These are phyloP conservation scores for Dichetophora obliterata DNA, from an alignment of 2,888 invertebrate genomes.

Conservation along the genomic window DNA sequence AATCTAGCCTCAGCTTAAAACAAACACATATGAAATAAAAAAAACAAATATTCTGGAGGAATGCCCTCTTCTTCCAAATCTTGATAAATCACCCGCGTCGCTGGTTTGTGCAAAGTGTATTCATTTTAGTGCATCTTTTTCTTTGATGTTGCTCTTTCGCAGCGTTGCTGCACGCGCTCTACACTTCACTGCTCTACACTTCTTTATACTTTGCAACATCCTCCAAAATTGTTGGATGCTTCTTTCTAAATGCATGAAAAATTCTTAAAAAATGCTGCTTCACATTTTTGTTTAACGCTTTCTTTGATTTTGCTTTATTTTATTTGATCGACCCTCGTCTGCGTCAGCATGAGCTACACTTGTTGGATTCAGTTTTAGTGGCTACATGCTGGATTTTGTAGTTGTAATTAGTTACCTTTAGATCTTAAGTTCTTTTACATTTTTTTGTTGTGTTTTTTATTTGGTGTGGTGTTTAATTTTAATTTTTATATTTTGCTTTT, in stretches of 20 bases:
- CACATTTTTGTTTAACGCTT: neutral
- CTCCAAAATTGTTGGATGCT: too few relatives aligned
- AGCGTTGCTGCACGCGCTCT: neutral
- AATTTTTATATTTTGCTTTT: constrained; percentile 18
- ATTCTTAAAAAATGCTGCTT: neutral
- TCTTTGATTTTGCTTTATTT: neutral
- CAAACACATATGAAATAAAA: too few relatives aligned
- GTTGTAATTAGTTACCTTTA: constrained; percentile 52
- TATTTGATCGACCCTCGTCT: neutral
- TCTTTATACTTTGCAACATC: too few relatives aligned
- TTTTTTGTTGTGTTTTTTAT: neutral
- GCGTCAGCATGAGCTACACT: constrained; percentile 17
- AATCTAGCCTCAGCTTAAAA: too few relatives aligned
- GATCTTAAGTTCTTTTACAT: neutral
- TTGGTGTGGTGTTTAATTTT: neutral
- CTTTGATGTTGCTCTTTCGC: neutral
- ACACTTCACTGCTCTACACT: too few relatives aligned
- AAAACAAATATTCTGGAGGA: neutral
- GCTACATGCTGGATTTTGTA: constrained; percentile 7
- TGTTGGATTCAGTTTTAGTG: constrained; percentile 5
- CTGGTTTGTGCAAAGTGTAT: neutral
- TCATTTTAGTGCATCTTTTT: neutral
- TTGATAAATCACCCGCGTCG: constrained; percentile 4
- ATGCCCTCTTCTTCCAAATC: neutral
- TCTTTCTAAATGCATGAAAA: neutral